phyloP scores from a whole-genome alignment of 2,113 vertebrate species.

The Periophthalmodon schlosseri region DNA sequence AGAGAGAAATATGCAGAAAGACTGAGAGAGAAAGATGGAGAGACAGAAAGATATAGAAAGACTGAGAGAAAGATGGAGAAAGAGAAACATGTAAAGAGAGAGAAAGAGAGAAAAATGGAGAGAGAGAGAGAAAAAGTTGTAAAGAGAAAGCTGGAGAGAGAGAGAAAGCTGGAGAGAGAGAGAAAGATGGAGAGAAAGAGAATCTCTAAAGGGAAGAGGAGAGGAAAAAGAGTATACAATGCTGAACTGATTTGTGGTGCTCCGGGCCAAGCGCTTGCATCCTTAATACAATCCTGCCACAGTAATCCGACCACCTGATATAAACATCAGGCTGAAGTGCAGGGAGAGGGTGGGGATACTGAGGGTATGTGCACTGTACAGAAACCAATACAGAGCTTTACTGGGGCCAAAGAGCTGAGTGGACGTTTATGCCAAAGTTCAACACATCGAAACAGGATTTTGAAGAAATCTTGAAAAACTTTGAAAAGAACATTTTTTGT shows the following conservation, averaged over 20 bases:
- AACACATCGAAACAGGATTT: neutral
- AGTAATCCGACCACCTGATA: constrained; percentile 71
- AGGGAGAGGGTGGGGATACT: neutral
- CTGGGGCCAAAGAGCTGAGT: neutral
- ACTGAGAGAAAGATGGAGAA: no score
- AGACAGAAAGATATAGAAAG: no score
- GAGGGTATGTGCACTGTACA: no score
- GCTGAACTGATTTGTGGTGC: constrained; percentile 67
- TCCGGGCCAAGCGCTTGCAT: constrained; percentile 57
- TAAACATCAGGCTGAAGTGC: constrained; percentile 44
- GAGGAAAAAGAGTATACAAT: constrained; percentile 21
- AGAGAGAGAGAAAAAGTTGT: neutral
- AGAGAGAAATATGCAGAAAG: no score
- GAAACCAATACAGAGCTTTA: neutral
- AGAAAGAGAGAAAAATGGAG: constrained; percentile 8
- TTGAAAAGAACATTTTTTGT: neutral
- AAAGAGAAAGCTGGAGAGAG: neutral
- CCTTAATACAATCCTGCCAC: constrained; percentile 67
- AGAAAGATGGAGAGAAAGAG: neutral
- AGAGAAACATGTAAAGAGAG: constrained; percentile 10
- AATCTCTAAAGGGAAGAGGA: constrained; percentile 3
- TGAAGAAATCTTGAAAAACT: neutral
- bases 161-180: neutral
- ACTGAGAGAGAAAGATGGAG: no score
- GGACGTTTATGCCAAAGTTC: neutral